Conservation (phyloP, 2,888 invertebrate species). For the Rhogogaster chlorosoma region DNA sequence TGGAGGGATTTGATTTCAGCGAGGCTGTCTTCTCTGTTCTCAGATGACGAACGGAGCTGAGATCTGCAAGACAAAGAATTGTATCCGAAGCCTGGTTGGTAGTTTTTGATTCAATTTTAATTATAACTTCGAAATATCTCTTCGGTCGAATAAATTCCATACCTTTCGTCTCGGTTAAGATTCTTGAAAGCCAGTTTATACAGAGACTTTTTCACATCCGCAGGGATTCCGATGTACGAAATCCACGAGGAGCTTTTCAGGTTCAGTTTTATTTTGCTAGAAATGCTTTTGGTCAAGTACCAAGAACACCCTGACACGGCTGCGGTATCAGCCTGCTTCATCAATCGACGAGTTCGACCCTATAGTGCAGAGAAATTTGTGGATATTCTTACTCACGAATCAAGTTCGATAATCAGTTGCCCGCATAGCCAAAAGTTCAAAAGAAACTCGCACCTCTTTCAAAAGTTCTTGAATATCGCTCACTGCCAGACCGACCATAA, state of each 20-base stretch:
- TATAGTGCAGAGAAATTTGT: not conserved
- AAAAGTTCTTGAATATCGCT: constrained; percentile 78
- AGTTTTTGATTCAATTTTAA: not conserved
- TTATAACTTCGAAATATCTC: not conserved
- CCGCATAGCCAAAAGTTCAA: not conserved
- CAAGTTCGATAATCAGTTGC: not conserved
- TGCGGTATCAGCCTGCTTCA: not conserved
- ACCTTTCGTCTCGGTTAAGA: not conserved
- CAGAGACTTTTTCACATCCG: constrained; percentile 2
- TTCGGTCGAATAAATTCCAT: not conserved
- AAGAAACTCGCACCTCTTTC: constrained; percentile 59
- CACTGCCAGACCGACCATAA: constrained; percentile 81
- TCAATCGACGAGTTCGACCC: constrained; percentile 2
- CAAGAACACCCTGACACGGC: not conserved
- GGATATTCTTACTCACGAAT: not conserved
- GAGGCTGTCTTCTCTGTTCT: not conserved
- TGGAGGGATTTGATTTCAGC: not conserved
- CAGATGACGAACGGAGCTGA: not conserved
- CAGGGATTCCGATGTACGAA: not conserved
- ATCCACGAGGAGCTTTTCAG: not conserved
- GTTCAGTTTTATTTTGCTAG: not conserved
- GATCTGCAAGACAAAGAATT: constrained; percentile 3
- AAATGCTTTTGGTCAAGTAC: not conserved
- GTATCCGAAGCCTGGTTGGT: not conserved
- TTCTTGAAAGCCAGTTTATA: not conserved